Conservation (phyloP, 2,888 invertebrate species). For the Odontomyia ornata region DNA sequence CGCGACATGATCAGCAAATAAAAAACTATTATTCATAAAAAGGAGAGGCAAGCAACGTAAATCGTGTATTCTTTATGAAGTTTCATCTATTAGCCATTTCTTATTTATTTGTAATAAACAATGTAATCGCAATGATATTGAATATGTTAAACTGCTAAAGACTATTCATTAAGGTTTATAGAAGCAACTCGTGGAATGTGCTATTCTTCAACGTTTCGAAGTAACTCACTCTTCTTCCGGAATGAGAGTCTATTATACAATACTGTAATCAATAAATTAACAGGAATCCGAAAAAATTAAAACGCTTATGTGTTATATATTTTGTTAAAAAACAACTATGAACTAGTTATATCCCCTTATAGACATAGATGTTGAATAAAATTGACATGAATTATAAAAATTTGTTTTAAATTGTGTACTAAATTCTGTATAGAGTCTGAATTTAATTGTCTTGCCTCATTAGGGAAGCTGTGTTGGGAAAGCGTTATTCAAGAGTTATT, state of each 20-base stretch:
- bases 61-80: background rate
- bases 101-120: background rate
- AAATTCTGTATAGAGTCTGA: too few relatives aligned
- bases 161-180: background rate
- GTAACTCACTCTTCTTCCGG: background rate
- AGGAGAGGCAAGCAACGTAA: background rate
- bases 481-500: too few relatives aligned
- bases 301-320: background rate
- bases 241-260: background rate
- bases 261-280: background rate
- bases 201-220: too few relatives aligned
- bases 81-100: background rate
- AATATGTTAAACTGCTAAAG: background rate
- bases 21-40: background rate
- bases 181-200: too few relatives aligned
- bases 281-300: background rate
- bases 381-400: background rate
- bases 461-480: too few relatives aligned
- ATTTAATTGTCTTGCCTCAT: too few relatives aligned
- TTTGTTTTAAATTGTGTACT: too few relatives aligned
- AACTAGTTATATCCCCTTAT: background rate
- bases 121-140: background rate
- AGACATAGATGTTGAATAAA: constrained; percentile 3
- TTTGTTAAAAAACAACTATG: background rate
- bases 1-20: background rate